Conservation (phyloP, 2,113 vertebrate species). For the Cryptotis parvus region DNA sequence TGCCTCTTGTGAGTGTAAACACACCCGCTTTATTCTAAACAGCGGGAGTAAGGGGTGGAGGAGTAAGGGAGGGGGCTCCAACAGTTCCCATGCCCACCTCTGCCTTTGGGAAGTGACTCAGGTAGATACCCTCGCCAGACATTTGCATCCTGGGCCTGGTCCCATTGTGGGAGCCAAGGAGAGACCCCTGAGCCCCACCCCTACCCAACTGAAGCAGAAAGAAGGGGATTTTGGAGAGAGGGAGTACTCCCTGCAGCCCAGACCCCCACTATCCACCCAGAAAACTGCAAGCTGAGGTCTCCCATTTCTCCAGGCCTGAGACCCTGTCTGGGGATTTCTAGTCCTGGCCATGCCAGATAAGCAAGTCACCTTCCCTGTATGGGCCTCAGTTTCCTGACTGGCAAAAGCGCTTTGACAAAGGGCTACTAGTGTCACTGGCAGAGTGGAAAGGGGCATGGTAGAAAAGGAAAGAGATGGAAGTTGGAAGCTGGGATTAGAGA, state of each 20-base stretch:
- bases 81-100: constrained; percentile 47
- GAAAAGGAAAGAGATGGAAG: constrained; percentile 2
- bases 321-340: background rate
- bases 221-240: constrained; percentile 39
- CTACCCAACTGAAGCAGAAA: background rate
- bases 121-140: constrained; percentile 48
- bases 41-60: constrained; percentile 18
- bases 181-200: background rate
- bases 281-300: background rate
- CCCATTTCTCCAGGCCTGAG: background rate
- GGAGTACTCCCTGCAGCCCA: background rate
- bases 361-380: background rate
- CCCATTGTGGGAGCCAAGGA: background rate
- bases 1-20: constrained; percentile 60
- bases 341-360: background rate
- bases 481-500: background rate
- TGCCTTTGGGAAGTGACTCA: constrained; percentile 59
- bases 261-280: background rate
- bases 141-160: constrained; percentile 60
- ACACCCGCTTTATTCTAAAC: constrained; percentile 53
- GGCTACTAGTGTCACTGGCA: background rate
- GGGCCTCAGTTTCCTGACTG: constrained; percentile 32
- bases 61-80: background rate
- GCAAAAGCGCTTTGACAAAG: constrained; percentile 33
- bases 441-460: background rate